phyloP scores from a whole-genome alignment of 2,797 vertebrate genomes.

The Eospalax fontanierii region DNA sequence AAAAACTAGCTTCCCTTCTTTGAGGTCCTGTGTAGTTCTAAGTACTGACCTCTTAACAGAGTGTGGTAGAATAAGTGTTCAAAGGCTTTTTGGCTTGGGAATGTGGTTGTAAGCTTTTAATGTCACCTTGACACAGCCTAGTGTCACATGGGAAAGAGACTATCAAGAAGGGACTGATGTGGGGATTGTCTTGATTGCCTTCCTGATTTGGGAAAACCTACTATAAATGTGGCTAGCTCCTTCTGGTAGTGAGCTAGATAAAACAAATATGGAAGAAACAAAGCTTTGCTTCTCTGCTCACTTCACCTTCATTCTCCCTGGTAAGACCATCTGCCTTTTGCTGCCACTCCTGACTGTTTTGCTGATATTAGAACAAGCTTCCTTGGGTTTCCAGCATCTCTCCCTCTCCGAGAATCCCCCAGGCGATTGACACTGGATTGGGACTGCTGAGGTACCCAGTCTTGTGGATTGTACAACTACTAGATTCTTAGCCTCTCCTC shows the following conservation, averaged over 20 bases:
- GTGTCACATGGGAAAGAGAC: not conserved
- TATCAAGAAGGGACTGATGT: not conserved
- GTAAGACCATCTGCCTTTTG: not conserved
- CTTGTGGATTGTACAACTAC: not conserved
- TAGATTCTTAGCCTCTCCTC: not conserved
- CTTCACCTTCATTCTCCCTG: not conserved
- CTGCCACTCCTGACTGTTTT: not conserved
- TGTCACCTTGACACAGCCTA: not conserved
- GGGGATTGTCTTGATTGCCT: not conserved
- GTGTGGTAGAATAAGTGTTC: too few relatives aligned
- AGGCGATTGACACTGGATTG: too few relatives aligned
- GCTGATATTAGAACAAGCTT: too few relatives aligned
- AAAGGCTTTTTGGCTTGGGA: rapidly evolving
- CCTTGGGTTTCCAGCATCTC: not conserved
- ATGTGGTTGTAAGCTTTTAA: not conserved
- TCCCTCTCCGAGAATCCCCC: not conserved
- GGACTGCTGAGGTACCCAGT: not conserved
- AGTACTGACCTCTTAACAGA: not conserved
- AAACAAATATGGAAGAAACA: not conserved
- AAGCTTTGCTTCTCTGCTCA: not conserved
- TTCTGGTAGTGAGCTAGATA: not conserved
- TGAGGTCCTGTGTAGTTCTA: not conserved
- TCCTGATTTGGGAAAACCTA: not conserved
- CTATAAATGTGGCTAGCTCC: not conserved
- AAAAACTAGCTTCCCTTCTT: not conserved